A percentile compares a stretch with the other conserved stretches of the same genome.
phyloP scores from a whole-genome alignment of 2,797 vertebrate genomes.

The Rhynchotus rufescens region DNA sequence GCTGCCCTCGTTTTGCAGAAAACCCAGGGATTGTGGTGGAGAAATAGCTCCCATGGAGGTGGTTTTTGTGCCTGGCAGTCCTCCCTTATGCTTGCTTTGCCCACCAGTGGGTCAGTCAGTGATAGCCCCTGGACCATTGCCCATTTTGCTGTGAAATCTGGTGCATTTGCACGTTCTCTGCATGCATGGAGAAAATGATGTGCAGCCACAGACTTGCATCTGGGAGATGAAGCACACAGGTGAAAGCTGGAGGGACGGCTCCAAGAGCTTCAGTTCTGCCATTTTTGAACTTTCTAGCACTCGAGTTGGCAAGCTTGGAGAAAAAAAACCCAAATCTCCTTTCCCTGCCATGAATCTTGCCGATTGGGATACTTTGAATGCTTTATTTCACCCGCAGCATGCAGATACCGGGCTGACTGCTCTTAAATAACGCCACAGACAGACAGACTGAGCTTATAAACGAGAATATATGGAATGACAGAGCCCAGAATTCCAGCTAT shows the following conservation, averaged over 20 bases:
- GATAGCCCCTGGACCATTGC: not conserved
- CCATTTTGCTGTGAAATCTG: not conserved
- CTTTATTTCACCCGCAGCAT: not conserved
- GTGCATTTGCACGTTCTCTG: fast-evolving
- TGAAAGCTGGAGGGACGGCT: not conserved
- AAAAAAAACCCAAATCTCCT: not conserved
- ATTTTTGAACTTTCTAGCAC: not conserved
- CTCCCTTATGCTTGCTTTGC: not conserved
- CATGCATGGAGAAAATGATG: fast-evolving
- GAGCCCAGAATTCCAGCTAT: not conserved
- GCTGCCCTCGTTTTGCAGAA: not conserved
- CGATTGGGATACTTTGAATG: fast-evolving
- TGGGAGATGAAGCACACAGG: fast-evolving
- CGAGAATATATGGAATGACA: not conserved
- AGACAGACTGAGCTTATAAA: not conserved
- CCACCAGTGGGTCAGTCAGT: not conserved
- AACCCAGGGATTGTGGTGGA: not conserved
- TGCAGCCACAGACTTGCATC: fast-evolving
- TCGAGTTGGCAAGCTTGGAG: not conserved
- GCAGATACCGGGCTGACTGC: not conserved
- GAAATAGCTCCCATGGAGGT: not conserved
- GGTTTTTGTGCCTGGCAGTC: not conserved
- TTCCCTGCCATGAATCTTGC: not conserved
- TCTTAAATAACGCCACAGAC: not conserved
- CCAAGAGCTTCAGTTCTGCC: not conserved